Evolutionary conservation across 1,140 invertebrate species (phyloP), one percentile per base, ranked within the genome.

Genomic region (Zaprionus africanus): DNA sequence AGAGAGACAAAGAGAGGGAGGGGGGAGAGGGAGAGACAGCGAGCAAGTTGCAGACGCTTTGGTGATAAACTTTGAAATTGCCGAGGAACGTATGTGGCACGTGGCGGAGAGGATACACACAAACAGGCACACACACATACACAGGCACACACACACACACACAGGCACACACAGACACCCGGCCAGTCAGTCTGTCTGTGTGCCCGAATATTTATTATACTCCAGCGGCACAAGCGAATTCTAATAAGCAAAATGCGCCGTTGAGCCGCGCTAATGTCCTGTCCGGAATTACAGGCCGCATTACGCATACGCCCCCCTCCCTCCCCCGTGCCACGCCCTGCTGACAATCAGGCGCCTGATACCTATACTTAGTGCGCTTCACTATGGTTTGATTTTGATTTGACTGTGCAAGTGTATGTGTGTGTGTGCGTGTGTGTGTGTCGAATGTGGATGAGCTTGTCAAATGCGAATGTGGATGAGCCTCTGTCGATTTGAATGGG

Each of bases 31-130:
- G 43, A 41, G 36, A 68, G 77, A 72, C 70, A 66, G 79, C 71
- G 75, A 57, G 36, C 66, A 81, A 83, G 78, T 82, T 85, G 85
- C 88, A 90, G 77, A 82, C 87, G 78, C 86, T 82, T 81, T 85
- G 85, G 85, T 90, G 86, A 90, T 90, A 90, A 90, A 90, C 85
- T 90, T 90, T 73, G 86, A 90, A 90, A 90, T 85, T 90, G 81
- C 82, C 63, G 56, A 19, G 65, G 58, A 59, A 49, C 58, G 62
- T 60, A 64, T 64, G 59, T 59, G 49, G 72, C 67, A 71, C 60
- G 66, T 69, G 64, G 54, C 54, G 51, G 46, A 38, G 7, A 58
- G 22, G 0, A 41, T 15, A n/a, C 38, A 41, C 7, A 17, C 41
- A 46, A n/a, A 46, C 41, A 46, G 6, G 15, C n/a, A 19, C n/a